Percentiles rank a stretch among this genome's conserved stretches.
Evolutionary conservation across 1,140 invertebrate genomes (phyloP).

Genomic region (Camponotus vicinus): DNA sequence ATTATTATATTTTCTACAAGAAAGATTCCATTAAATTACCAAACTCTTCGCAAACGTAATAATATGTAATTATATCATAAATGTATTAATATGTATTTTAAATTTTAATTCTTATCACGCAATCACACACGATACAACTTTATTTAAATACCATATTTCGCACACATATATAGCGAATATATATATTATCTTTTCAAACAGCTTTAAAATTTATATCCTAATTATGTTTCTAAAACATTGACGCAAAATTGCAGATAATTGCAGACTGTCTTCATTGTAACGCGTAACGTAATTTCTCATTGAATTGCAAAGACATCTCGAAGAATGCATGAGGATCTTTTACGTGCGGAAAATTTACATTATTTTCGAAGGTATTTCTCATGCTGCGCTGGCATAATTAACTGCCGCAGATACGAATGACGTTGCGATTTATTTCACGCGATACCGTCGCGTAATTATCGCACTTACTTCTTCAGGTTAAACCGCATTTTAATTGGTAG

Average conservation of each 20-base stretch:
- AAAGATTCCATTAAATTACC: slow-evolving; percentile 4
- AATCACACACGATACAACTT: background rate
- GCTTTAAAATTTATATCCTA: slow-evolving; percentile 55
- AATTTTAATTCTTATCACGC: slow-evolving; percentile 46
- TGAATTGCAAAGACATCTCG: slow-evolving; percentile 56
- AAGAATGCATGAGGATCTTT: slow-evolving; percentile 29
- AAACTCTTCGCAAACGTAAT: slow-evolving; percentile 31
- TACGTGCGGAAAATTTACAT: slow-evolving; percentile 22
- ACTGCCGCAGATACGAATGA: slow-evolving; percentile 72
- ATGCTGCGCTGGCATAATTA: slow-evolving; percentile 71
- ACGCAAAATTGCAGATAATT: slow-evolving; percentile 51
- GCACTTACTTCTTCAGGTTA: slow-evolving; percentile 69
- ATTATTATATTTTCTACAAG: slow-evolving; percentile 9
- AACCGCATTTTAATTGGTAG: slow-evolving; percentile 59
- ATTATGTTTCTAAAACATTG: slow-evolving; percentile 44
- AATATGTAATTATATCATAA: slow-evolving; percentile 8
- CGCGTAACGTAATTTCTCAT: slow-evolving; percentile 35
- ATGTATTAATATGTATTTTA: slow-evolving; percentile 43
- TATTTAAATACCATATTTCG: slow-evolving; percentile 22
- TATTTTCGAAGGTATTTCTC: slow-evolving; percentile 73
- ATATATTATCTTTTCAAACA: slow-evolving; percentile 32
- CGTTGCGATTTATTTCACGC: slow-evolving; percentile 74
- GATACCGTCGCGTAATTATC: slow-evolving; percentile 76
- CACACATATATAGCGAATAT: background rate
- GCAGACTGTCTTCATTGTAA: slow-evolving; percentile 33